Evolutionary conservation across 2,113 vertebrate genomes (phyloP).

Genomic region (Gnathonemus longibarbis): DNA sequence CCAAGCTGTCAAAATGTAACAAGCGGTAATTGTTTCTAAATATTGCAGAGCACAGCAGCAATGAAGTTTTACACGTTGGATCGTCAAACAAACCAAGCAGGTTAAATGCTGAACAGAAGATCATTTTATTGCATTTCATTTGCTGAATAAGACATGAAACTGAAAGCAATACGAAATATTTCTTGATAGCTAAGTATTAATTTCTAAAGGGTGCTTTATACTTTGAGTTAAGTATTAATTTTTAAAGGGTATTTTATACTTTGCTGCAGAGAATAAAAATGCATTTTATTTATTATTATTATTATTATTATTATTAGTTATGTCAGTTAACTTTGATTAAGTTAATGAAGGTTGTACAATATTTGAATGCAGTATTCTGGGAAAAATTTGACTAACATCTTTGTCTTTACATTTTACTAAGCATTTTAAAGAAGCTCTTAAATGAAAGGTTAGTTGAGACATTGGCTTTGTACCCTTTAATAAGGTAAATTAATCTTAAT

Average conservation of each 20-base stretch:
- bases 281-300: not conserved
- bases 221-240: no score
- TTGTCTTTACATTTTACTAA: not conserved
- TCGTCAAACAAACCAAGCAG: not conserved
- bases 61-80: not conserved
- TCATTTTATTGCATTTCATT: not conserved
- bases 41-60: not conserved
- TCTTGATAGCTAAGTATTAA: not conserved
- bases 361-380: not conserved
- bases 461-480: not conserved
- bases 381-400: not conserved
- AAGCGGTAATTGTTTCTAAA: not conserved
- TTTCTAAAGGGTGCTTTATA: not conserved
- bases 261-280: not conserved
- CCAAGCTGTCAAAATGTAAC: not conserved
- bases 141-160: not conserved
- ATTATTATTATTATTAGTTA: not conserved
- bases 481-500: slow-evolving; percentile 7
- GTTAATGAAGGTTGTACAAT: not conserved
- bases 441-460: not conserved
- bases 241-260: not conserved
- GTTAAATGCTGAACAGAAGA: not conserved
- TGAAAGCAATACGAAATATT: not conserved
- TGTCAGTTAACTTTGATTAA: not conserved
- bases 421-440: not conserved